Conservation (phyloP, 64 coral and sea anemone genomes). For the Porites lutea region DNA sequence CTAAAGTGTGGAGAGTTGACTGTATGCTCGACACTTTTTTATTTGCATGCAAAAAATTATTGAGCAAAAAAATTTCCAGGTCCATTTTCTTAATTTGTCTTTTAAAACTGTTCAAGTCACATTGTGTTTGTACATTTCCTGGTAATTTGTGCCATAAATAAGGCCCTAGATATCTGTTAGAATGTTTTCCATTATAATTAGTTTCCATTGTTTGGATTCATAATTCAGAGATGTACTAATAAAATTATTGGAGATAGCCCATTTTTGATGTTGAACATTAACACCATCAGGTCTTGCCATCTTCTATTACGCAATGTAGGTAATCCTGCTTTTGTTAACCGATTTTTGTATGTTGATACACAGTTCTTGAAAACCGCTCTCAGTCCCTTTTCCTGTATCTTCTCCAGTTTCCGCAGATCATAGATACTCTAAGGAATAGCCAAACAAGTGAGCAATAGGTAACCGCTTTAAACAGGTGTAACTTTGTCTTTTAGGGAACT, state of each 20-base stretch:
- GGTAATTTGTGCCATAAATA: too few species aligned
- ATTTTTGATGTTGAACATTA: constrained; percentile 59
- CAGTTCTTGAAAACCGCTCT: background rate
- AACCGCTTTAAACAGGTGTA: constrained; percentile 39
- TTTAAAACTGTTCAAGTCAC: too few species aligned
- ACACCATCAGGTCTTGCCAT: constrained; percentile 15
- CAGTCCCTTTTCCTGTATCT: background rate
- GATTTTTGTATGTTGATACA: background rate
- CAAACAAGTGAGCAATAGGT: constrained; percentile 44
- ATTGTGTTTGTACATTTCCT: too few species aligned
- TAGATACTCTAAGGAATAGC: background rate
- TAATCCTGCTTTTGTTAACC: background rate
- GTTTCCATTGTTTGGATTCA: too few species aligned
- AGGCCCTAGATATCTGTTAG: too few species aligned
- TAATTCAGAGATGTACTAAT: too few species aligned
- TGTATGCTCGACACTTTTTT: too few species aligned
- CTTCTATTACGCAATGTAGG: constrained; percentile 26
- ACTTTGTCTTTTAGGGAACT: constrained; percentile 18
- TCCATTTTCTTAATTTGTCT: too few species aligned
- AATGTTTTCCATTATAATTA: too few species aligned
- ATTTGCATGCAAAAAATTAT: too few species aligned
- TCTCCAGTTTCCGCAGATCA: background rate
- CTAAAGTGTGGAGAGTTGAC: too few species aligned
- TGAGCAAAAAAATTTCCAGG: too few species aligned
- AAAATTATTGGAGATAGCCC: background rate